Evolutionary conservation across 2,797 vertebrate species (phyloP).

Genomic region (Sebastes minor): DNA sequence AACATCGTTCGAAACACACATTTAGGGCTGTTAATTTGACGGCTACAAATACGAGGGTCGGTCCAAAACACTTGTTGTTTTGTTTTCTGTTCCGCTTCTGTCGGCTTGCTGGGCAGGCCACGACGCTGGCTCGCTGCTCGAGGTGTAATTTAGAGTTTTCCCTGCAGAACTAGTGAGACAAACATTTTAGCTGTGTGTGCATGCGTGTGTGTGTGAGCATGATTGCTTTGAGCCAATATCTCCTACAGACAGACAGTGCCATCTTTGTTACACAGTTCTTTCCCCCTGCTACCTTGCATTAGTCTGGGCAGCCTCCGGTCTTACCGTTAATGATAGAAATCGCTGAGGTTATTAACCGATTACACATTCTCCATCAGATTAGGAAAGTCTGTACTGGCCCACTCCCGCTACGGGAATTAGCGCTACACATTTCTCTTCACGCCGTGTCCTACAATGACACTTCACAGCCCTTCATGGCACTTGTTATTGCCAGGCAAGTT

Average conservation of each 20-base stretch:
- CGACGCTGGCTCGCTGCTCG: constrained; percentile 20
- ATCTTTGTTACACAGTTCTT: constrained; percentile 64
- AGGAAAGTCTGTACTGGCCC: constrained; percentile 64
- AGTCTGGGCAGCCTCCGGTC: constrained; percentile 48
- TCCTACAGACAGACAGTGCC: constrained; percentile 62
- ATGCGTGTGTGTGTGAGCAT: constrained; percentile 17
- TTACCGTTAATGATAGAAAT: constrained; percentile 77
- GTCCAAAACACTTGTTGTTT: constrained; percentile 44
- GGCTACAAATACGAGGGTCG: constrained; percentile 49
- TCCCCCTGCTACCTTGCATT: constrained; percentile 44
- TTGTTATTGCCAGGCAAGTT: constrained; percentile 59
- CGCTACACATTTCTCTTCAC: constrained; percentile 39
- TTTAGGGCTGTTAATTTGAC: constrained; percentile 60
- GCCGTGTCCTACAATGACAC: constrained; percentile 51
- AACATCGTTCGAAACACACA: constrained; percentile 25
- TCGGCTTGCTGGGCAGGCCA: constrained; percentile 32
- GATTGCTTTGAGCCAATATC: constrained; percentile 46
- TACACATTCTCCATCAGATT: constrained; percentile 87
- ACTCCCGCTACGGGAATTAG: constrained; percentile 58
- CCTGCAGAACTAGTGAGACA: constrained; percentile 51
- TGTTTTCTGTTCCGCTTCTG: constrained; percentile 61
- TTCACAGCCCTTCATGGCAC: constrained; percentile 40
- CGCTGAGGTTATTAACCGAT: constrained; percentile 82
- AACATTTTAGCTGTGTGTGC: constrained; percentile 43
- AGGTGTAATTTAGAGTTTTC: constrained; percentile 61